Base-by-base conservation (phyloP, 2,797 vertebrate genomes). In the Ceyx erithaca region DNA sequence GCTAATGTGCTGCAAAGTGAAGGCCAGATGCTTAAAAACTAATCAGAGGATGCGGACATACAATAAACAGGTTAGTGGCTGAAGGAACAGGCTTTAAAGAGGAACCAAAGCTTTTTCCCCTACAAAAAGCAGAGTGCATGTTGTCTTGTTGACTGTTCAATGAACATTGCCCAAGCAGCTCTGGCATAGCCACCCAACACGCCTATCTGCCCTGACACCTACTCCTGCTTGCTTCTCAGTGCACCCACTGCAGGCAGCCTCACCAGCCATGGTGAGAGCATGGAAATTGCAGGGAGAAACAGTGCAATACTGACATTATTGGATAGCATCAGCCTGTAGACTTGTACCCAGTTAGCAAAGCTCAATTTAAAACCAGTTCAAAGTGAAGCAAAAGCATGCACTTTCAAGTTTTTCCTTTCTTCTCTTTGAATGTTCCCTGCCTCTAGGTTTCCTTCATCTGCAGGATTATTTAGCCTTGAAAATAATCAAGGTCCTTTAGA, bases 191-290 rank as follows among this genome's bases (percentile, higher is more conserved):
- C 61, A 48, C 12, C 8, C 68, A 45, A 14, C 1, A 2, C 25
- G 25, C 30, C 26, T 21, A 28, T 67, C 28, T 5, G 2, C 64
- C 30, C 63, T 59, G 12, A 9, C 55, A 35, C 28, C 15, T 28
- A 58, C 35, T 57, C 63, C 40, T 11, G 2, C 6, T 35, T 31
- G 4, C 43, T 40, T 51, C 1, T 0, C 30, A 43, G 28, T 31
- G 16, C 10, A 8, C 10, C 52, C 0, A 0, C 21, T 58, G 23
- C 23, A 54, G 41, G 28, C 3, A 4, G 22, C 31, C 7, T 2
- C 12, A 30, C 4, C 37, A 67, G 55, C n/a, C 19, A 17, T 67
- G 33, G 49, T 54, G 28, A 63, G 10, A 85, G 8, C 17, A 10
- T 4, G 18, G 52, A 72, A 63, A 37, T 45, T 41, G 15, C 0